These are phyloP conservation scores for Lerista edwardsae DNA, from an alignment of 2,797 vertebrate species.

Conservation along the genomic window DNA sequence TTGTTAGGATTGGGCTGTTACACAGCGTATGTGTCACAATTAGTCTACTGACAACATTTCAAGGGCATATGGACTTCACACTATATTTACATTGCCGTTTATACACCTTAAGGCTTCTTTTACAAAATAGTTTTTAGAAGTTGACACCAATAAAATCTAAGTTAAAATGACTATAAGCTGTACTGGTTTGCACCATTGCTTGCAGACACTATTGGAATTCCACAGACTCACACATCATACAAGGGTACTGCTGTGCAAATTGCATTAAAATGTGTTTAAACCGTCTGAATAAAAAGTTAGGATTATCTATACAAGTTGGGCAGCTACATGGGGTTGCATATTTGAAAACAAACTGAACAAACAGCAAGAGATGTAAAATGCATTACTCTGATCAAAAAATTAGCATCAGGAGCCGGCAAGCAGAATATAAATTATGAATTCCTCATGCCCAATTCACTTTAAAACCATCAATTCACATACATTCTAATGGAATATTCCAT, in stretches of 20 bases:
- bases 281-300: slow-evolving; percentile 25
- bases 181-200: slow-evolving; percentile 32
- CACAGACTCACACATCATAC: neutral
- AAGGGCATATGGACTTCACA: no score
- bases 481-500: neutral
- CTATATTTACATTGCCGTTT: slow-evolving; percentile 44
- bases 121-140: slow-evolving; percentile 45
- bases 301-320: neutral
- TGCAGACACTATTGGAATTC: neutral
- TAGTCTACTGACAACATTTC: slow-evolving; percentile 25
- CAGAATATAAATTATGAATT: neutral
- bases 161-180: neutral
- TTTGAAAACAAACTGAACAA: slow-evolving; percentile 6
- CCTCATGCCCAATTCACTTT: neutral
- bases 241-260: neutral
- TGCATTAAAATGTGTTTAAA: neutral
- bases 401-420: neutral
- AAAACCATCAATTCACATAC: neutral
- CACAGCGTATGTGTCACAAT: slow-evolving; percentile 9
- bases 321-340: neutral
- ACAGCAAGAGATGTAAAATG: neutral
- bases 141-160: slow-evolving; percentile 51
- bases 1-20: neutral
- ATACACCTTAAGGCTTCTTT: slow-evolving; percentile 57
- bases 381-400: neutral